Percentiles rank a stretch among this genome's conserved stretches.
Evolutionary conservation across 2,888 invertebrate genomes (phyloP).

Genomic region (Boloria euphrosyne): DNA sequence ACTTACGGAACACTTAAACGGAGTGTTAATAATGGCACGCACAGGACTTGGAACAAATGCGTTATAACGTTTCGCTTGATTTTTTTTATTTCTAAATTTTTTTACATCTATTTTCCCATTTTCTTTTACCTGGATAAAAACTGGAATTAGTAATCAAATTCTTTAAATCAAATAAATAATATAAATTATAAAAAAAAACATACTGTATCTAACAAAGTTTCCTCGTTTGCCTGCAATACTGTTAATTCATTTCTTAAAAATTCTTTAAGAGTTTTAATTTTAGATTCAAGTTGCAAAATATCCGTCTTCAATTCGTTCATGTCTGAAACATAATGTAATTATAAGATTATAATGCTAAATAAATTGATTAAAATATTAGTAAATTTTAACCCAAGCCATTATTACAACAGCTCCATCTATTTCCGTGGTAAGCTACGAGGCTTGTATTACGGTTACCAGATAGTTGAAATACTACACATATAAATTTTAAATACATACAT

Average conservation of each 20-base stretch:
- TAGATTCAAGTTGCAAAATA: slow-evolving; percentile 60
- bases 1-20: slow-evolving; percentile 64
- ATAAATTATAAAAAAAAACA: slow-evolving; percentile 11
- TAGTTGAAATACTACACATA: too few species aligned
- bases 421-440: too few species aligned
- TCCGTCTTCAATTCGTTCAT: slow-evolving; percentile 62
- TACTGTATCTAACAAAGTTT: slow-evolving; percentile 52
- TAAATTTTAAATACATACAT: too few species aligned
- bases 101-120: slow-evolving; percentile 17
- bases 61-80: slow-evolving; percentile 51
- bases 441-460: too few species aligned
- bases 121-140: slow-evolving; percentile 15
- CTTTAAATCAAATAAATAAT: not conserved
- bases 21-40: slow-evolving; percentile 61
- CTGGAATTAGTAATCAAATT: not conserved
- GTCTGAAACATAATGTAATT: slow-evolving; percentile 51
- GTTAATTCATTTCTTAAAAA: slow-evolving; percentile 52
- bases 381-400: too few species aligned
- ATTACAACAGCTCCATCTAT: too few species aligned
- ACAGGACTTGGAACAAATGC: slow-evolving; percentile 69
- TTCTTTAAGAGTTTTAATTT: slow-evolving; percentile 55
- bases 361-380: not conserved
- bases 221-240: slow-evolving; percentile 49
- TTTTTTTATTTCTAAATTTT: slow-evolving; percentile 38
- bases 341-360: not conserved